A percentile compares a stretch with the other conserved stretches of the same genome.
Evolutionary conservation across 2,797 vertebrate species (phyloP).

Genomic region (Pseudopleuronectes americanus): DNA sequence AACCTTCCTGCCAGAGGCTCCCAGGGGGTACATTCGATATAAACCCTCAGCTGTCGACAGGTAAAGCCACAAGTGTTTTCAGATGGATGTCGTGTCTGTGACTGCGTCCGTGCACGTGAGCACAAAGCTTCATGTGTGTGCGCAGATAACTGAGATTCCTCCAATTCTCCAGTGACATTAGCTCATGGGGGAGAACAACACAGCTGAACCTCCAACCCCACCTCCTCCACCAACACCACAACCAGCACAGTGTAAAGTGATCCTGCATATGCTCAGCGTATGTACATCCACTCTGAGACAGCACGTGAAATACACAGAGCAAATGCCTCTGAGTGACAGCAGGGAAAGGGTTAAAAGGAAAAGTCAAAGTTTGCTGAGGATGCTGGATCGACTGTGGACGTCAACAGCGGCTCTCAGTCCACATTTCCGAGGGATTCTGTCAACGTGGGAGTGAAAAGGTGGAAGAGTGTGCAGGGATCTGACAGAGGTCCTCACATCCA

Average conservation of each 20-base stretch:
- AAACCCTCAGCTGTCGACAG: slow-evolving; percentile 8
- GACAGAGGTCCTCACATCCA: slow-evolving; percentile 33
- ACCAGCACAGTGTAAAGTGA: slow-evolving; percentile 41
- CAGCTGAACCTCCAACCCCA: slow-evolving; percentile 47
- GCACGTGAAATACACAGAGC: not conserved
- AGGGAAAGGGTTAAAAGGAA: not conserved
- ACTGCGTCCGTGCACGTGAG: no score
- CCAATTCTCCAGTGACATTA: slow-evolving; percentile 53
- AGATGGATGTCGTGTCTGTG: not conserved
- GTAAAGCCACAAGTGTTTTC: slow-evolving; percentile 9
- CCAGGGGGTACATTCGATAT: not conserved
- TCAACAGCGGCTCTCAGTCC: slow-evolving; percentile 5
- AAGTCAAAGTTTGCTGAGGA: slow-evolving; percentile 1
- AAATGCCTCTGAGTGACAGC: not conserved
- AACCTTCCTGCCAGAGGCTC: not conserved
- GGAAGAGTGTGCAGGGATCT: slow-evolving; percentile 16
- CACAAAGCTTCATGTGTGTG: not conserved
- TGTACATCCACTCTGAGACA: slow-evolving; percentile 7
- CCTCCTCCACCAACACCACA: slow-evolving; percentile 17
- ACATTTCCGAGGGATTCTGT: slow-evolving; percentile 30
- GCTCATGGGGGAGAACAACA: slow-evolving; percentile 41
- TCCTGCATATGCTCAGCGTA: slow-evolving; percentile 11
- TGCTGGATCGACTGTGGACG: not conserved
- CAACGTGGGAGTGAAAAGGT: slow-evolving; percentile 26
- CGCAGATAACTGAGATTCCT: slow-evolving; percentile 59